phyloP scores from a whole-genome alignment of 2,888 invertebrate genomes.

The Dryobotodes eremita region DNA sequence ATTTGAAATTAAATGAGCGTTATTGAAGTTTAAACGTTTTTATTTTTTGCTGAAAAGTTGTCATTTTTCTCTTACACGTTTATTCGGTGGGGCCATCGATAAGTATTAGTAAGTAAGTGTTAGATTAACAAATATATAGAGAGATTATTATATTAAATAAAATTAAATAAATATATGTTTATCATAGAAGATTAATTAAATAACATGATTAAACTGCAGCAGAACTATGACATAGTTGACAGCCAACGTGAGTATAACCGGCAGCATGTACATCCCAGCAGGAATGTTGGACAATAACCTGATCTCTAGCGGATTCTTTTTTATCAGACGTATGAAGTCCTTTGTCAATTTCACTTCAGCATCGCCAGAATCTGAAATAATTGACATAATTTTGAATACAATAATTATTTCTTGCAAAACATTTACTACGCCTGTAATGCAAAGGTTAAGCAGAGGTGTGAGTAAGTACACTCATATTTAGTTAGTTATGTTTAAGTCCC shows the following conservation, averaged over 20 bases:
- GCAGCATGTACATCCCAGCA: constrained; percentile 33
- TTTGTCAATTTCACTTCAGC: constrained; percentile 27
- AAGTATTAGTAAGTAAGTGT: too few relatives aligned
- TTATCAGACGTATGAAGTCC: constrained; percentile 38
- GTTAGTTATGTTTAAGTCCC: background rate
- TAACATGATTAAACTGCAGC: constrained; percentile 24
- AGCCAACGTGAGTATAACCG: constrained; percentile 26
- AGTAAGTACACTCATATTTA: too few relatives aligned
- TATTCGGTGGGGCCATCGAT: too few relatives aligned
- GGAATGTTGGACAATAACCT: constrained; percentile 18
- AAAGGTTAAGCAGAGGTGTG: too few relatives aligned
- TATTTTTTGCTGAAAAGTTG: too few relatives aligned
- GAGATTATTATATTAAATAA: too few relatives aligned
- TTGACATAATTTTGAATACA: background rate
- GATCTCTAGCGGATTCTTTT: constrained; percentile 30
- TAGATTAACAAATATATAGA: too few relatives aligned
- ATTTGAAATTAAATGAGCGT: too few relatives aligned
- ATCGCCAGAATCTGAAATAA: constrained; percentile 13
- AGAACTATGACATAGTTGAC: constrained; percentile 27
- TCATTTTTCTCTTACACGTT: too few relatives aligned
- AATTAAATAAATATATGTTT: too few relatives aligned
- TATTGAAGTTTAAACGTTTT: too few relatives aligned
- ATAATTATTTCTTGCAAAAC: background rate
- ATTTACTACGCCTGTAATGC: too few relatives aligned
- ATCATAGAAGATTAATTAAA: constrained; percentile 11